These are phyloP conservation scores for Epicauta chinensis DNA, from an alignment of 1,140 invertebrate genomes.

Conservation along the genomic window DNA sequence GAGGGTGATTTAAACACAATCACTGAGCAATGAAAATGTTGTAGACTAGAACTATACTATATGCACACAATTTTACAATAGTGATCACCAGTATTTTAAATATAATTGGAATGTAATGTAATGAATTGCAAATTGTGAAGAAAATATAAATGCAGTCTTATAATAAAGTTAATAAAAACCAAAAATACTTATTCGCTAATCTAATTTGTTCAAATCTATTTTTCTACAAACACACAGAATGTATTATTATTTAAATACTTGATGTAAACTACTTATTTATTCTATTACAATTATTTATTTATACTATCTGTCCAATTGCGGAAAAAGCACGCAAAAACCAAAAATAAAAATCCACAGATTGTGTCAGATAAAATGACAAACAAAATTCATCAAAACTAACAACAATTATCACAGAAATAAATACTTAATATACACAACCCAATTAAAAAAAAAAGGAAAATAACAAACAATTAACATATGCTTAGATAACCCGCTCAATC, in stretches of 20 bases:
- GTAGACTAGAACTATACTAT: slow-evolving; percentile 34
- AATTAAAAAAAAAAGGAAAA: slow-evolving; percentile 16
- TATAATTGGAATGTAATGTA: slow-evolving; percentile 25
- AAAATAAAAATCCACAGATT: slow-evolving; percentile 11
- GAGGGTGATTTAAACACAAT: slow-evolving; percentile 26
- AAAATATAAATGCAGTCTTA: slow-evolving; percentile 16
- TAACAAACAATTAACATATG: slow-evolving; percentile 18
- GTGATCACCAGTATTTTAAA: slow-evolving; percentile 18
- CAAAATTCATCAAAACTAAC: slow-evolving; percentile 28
- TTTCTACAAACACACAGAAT: slow-evolving; percentile 32
- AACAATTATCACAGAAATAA: slow-evolving; percentile 36
- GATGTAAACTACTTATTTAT: slow-evolving; percentile 25
- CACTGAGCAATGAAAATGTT: slow-evolving; percentile 31
- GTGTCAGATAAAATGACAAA: background rate
- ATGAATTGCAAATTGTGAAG: slow-evolving; percentile 9
- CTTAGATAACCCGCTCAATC: slow-evolving; percentile 14
- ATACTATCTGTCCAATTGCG: slow-evolving; percentile 22
- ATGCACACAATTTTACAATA: slow-evolving; percentile 12
- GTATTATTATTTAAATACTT: slow-evolving; percentile 27
- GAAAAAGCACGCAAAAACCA: slow-evolving; percentile 20
- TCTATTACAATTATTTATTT: slow-evolving; percentile 30
- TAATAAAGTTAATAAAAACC: slow-evolving; percentile 14
- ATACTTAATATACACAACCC: slow-evolving; percentile 33
- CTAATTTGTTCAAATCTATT: slow-evolving; percentile 24
- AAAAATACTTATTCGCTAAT: slow-evolving; percentile 10